Percentiles rank a stretch among this genome's conserved stretches.
phyloP scores from a whole-genome alignment of 2,888 invertebrate species.

The Drosophila neonasuta region DNA sequence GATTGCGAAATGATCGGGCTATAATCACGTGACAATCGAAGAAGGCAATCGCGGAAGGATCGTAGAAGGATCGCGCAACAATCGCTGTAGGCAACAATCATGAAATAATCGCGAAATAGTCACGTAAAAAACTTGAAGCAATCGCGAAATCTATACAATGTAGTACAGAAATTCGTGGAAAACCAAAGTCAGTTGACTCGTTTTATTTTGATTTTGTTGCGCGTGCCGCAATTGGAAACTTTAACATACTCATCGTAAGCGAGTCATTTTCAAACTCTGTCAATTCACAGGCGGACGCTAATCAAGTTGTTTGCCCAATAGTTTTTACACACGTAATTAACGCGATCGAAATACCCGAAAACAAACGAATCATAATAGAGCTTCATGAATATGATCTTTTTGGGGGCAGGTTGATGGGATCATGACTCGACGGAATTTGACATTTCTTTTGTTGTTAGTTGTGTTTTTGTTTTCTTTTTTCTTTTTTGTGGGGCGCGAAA shows the following conservation, averaged over 20 bases:
- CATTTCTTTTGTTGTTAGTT: neutral
- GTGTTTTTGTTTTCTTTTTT: neutral
- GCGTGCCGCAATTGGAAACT: slow-evolving; percentile 59
- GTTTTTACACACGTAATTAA: slow-evolving; percentile 69
- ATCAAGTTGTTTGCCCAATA: slow-evolving; percentile 73
- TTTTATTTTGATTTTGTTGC: slow-evolving; percentile 23
- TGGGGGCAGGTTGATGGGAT: neutral
- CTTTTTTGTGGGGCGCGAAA: slow-evolving; percentile 1
- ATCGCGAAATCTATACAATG: no score
- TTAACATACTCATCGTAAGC: slow-evolving; percentile 2
- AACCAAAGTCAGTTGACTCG: slow-evolving; percentile 33
- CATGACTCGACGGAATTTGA: slow-evolving; percentile 30
- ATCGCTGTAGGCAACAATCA: no score
- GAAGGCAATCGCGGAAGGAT: no score
- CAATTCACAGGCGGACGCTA: slow-evolving; percentile 65
- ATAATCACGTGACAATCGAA: no score
- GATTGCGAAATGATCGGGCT: no score
- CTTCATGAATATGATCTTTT: neutral
- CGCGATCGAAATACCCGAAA: slow-evolving; percentile 35
- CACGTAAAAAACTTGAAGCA: no score
- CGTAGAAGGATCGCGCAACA: no score
- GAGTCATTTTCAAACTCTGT: slow-evolving; percentile 25
- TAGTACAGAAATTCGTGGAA: slow-evolving; percentile 41
- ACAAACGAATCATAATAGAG: slow-evolving; percentile 16
- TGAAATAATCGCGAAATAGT: no score